Percentiles rank a stretch among this genome's conserved stretches.
phyloP scores from a whole-genome alignment of 2,888 invertebrate species.

The Tetanocera ferruginea region DNA sequence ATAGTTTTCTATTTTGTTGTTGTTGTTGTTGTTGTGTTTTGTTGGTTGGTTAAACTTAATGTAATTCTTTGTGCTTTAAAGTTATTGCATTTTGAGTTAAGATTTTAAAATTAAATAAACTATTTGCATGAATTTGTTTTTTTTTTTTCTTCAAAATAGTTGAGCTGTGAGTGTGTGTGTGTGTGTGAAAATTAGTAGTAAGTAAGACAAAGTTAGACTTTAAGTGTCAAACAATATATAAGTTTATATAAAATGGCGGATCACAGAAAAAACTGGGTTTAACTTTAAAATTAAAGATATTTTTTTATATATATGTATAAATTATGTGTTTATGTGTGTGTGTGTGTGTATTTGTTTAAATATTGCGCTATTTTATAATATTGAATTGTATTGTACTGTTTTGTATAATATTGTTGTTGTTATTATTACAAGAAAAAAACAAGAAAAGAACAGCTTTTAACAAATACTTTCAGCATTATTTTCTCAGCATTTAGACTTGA shows the following conservation, averaged over 20 bases:
- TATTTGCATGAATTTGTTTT: too few species aligned
- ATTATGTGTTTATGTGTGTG: neutral
- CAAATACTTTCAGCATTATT: neutral
- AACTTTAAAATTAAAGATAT: conserved; percentile 24
- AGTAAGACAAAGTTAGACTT: neutral
- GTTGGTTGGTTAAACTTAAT: too few species aligned
- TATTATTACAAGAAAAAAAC: too few species aligned
- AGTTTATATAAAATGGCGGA: conserved; percentile 47
- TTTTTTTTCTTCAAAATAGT: neutral
- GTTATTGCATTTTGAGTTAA: too few species aligned
- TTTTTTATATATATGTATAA: conserved; percentile 23
- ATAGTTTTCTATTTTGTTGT: too few species aligned
- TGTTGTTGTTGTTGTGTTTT: too few species aligned
- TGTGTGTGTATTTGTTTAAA: neutral
- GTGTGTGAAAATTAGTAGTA: neutral
- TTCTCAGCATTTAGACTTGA: neutral
- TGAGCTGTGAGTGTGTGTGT: neutral
- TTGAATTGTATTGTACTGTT: neutral
- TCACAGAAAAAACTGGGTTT: conserved; percentile 65
- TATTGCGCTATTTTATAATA: neutral
- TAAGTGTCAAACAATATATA: neutral
- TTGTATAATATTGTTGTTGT: neutral
- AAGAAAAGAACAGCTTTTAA: neutral
- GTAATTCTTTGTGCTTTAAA: too few species aligned
- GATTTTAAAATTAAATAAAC: too few species aligned